Conservation (phyloP, 2,113 vertebrate genomes). For the Cranoglanis bouderius region DNA sequence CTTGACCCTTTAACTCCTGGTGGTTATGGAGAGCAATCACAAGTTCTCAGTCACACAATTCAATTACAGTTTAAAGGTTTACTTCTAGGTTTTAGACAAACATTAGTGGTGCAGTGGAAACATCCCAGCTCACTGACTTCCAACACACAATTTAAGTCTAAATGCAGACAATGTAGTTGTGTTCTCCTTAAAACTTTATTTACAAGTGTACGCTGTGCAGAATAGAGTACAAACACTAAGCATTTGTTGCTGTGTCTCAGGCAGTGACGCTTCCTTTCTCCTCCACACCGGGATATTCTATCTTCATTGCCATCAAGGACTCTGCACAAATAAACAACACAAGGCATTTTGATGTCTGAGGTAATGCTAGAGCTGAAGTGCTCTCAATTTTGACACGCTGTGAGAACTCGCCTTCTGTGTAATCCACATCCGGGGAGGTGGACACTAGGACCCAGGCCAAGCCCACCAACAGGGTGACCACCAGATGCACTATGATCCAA, state of each 20-base stretch:
- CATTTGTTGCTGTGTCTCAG: slow-evolving; percentile 52
- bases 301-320: slow-evolving; percentile 80
- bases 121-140: neutral
- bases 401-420: slow-evolving; percentile 81
- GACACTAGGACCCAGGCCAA: slow-evolving; percentile 89
- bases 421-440: slow-evolving; percentile 82
- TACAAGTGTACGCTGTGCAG: neutral
- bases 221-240: neutral
- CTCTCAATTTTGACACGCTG: neutral
- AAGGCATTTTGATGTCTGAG: no score
- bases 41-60: neutral
- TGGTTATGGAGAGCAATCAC: neutral
- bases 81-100: neutral
- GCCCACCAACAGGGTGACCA: slow-evolving; percentile 87
- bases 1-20: neutral
- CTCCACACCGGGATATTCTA: slow-evolving; percentile 74
- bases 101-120: neutral
- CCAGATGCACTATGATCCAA: slow-evolving; percentile 90
- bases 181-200: neutral
- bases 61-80: neutral
- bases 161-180: neutral
- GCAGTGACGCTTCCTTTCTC: slow-evolving; percentile 73
- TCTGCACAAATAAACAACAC: slow-evolving; percentile 58
- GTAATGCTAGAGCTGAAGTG: neutral
- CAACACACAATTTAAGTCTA: neutral